phyloP scores from a whole-genome alignment of 2,113 vertebrate species.

The Erpornis zantholeuca region DNA sequence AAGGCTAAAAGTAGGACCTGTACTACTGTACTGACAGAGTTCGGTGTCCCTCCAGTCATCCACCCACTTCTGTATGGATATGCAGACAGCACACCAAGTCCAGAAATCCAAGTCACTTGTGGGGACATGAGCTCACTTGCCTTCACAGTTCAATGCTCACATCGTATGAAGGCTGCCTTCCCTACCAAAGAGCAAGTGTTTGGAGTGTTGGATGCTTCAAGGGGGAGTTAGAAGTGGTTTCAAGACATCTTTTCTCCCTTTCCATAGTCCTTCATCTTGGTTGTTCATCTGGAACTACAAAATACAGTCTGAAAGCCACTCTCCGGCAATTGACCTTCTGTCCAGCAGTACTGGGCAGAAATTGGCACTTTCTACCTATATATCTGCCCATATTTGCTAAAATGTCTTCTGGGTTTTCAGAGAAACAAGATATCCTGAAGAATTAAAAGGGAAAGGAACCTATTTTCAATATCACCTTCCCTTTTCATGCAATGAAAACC shows the following conservation, averaged over 20 bases:
- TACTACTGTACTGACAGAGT: not conserved
- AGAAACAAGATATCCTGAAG: not conserved
- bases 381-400: not conserved
- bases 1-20: not conserved
- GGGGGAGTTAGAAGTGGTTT: not conserved
- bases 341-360: not conserved
- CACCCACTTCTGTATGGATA: not conserved
- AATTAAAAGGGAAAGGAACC: not conserved
- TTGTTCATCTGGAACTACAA: not conserved
- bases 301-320: not conserved
- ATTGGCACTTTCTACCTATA: not conserved
- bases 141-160: not conserved
- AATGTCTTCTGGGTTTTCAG: not conserved
- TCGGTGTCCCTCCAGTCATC: not conserved
- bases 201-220: not conserved
- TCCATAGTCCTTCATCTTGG: not conserved
- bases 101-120: not conserved
- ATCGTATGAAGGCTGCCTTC: fast-evolving
- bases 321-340: not conserved
- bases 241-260: not conserved
- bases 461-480: not conserved
- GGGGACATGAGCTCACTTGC: not conserved
- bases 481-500: not conserved
- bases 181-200: not conserved
- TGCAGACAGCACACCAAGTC: not conserved